Evolutionary conservation across 2,888 invertebrate genomes (phyloP).

Genomic region (Selenia dentaria): DNA sequence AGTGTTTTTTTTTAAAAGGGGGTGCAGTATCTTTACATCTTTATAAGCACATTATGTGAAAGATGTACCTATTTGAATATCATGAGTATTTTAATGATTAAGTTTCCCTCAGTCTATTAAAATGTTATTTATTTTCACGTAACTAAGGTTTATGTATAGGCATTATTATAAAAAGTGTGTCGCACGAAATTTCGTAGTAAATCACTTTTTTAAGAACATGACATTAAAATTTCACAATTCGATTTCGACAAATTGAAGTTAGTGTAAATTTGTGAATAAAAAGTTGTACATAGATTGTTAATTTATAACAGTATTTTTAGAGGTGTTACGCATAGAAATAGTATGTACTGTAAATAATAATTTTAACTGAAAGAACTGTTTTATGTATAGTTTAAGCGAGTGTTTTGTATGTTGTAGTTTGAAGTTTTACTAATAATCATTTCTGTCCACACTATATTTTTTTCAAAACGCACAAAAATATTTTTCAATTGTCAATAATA

Average conservation of each 20-base stretch:
- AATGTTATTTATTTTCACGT: slow-evolving; percentile 31
- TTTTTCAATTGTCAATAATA: not conserved
- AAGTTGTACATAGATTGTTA: slow-evolving; percentile 65
- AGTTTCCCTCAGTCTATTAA: too few relatives aligned
- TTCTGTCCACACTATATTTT: slow-evolving; percentile 5
- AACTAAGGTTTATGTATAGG: slow-evolving; percentile 17
- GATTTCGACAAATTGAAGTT: slow-evolving; percentile 38
- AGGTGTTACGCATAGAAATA: slow-evolving; percentile 46
- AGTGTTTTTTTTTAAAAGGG: too few relatives aligned
- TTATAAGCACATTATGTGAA: too few relatives aligned
- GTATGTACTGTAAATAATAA: slow-evolving; percentile 46
- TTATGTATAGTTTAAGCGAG: slow-evolving; percentile 35
- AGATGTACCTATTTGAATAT: too few relatives aligned
- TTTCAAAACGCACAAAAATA: slow-evolving; percentile 6
- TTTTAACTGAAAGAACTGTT: slow-evolving; percentile 47
- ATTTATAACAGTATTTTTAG: slow-evolving; percentile 73
- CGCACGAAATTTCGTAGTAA: slow-evolving; percentile 16
- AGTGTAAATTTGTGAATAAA: slow-evolving; percentile 52
- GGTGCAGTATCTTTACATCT: too few relatives aligned
- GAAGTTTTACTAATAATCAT: slow-evolving; percentile 32
- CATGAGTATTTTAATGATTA: too few relatives aligned
- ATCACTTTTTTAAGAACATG: slow-evolving; percentile 11
- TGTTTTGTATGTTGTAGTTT: slow-evolving; percentile 34
- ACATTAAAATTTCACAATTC: slow-evolving; percentile 44
- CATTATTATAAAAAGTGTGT: slow-evolving; percentile 5